phyloP scores from a whole-genome alignment of 2,113 vertebrate species.

The Sinocyclocheilus anophthalmus region DNA sequence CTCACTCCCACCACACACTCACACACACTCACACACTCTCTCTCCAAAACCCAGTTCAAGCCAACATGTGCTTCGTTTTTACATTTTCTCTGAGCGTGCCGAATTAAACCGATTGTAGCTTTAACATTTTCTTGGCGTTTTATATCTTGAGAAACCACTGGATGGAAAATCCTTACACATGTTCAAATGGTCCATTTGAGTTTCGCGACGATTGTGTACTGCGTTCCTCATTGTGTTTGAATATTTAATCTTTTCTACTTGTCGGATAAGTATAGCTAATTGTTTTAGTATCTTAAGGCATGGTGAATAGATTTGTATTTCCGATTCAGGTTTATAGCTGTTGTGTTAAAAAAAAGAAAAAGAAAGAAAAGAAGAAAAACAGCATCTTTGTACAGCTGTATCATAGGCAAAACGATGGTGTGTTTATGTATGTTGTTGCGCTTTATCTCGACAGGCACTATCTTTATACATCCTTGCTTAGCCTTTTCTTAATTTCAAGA shows the following conservation, averaged over 20 bases:
- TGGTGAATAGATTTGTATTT: slow-evolving; percentile 99
- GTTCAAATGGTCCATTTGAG: slow-evolving; percentile 95
- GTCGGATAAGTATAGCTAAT: slow-evolving; percentile 97
- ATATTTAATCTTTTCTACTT: slow-evolving; percentile 99
- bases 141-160: slow-evolving; percentile 87
- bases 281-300: slow-evolving; percentile 99
- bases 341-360: slow-evolving; percentile 85
- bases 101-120: slow-evolving; percentile 96
- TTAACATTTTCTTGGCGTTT: slow-evolving; percentile 94
- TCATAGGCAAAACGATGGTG: slow-evolving; percentile 99
- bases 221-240: slow-evolving; percentile 99
- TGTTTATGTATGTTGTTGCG: slow-evolving; percentile 97
- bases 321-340: slow-evolving; percentile 99
- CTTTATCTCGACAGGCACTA: slow-evolving; percentile 97
- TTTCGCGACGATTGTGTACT: slow-evolving; percentile 97
- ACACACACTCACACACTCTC: too few species aligned
- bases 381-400: slow-evolving; percentile 99
- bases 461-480: slow-evolving; percentile 83
- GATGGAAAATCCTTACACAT: slow-evolving; percentile 81
- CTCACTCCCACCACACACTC: too few species aligned
- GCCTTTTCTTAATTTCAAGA: slow-evolving; percentile 73
- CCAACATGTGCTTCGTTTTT: slow-evolving; percentile 68
- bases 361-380: slow-evolving; percentile 75
- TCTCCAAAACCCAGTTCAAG: slow-evolving; percentile 64
- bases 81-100: slow-evolving; percentile 72